Evolutionary conservation across 2,797 vertebrate genomes (phyloP), one percentile per base, ranked within the genome.

Genomic region (Anisognathus igniventris): DNA sequence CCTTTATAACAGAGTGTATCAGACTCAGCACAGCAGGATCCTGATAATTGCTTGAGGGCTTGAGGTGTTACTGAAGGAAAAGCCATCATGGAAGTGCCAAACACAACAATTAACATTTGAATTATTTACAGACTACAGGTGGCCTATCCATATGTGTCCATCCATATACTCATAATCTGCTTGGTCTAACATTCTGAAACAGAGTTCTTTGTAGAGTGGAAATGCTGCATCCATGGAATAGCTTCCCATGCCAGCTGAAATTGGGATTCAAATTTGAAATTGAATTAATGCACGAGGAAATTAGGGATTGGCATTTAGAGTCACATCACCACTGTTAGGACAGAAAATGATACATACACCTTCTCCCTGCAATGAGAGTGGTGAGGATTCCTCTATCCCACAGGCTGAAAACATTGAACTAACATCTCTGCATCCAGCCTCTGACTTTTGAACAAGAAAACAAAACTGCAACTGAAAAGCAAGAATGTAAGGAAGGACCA

Each of bases 81-180:
- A 90, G 44, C 65, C 75, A 81, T 83, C 91, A 50, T 54, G 56
- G 72, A 87, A 93, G 92, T 87, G 89, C 72, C 91, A 93, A 92
- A 75, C 82, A 92, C 53, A 85, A 87, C 78, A 87, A 95, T 96
- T 95, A 96, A 81, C 89, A 87, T 96, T 77, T 96, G 78, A 96
- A 94, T 93, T 94, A 95, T 96, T 97, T 96, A 83, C 75, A 83
- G 89, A 66, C 93, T 86, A 48, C 86, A 93, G 92, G 93, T 91
- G 92, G 72, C 37, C 75, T 80, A 65, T 90, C 75, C 89, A 31
- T 92, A 80, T 83, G 78, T 3, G 24, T 90, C 64, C 5, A 1
- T 74, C 72, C 39, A 45, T 71, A 61, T 15, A 13, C 35, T 56
- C 66, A 40, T 18, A 40, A 65, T 74, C 24, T 77, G 42, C 54